These are phyloP conservation scores for Paragorgia papillata DNA, from an alignment of 92 coral and sea anemone genomes.

Conservation along the genomic window DNA sequence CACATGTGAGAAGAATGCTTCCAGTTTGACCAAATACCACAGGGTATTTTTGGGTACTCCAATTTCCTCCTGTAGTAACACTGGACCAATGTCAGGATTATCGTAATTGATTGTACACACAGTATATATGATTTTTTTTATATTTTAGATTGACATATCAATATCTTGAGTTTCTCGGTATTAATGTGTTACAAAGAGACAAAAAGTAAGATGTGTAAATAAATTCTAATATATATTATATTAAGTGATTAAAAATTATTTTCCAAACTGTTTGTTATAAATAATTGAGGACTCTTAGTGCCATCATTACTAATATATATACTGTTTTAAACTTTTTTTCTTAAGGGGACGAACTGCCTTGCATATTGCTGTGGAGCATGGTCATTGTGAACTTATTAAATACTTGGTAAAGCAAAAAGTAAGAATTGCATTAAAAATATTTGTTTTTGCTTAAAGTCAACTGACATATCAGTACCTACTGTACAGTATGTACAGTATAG, in stretches of 20 bases:
- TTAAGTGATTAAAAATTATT: too few species aligned
- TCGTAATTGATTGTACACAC: too few species aligned
- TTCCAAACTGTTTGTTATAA: neutral
- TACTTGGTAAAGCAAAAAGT: constrained; percentile 80
- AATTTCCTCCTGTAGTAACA: too few species aligned
- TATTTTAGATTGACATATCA: constrained; percentile 74
- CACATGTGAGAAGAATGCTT: too few species aligned
- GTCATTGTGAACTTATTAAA: constrained; percentile 70
- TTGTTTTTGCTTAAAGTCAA: neutral
- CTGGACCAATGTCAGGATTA: too few species aligned
- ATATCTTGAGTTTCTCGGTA: constrained; percentile 77
- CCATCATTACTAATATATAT: neutral
- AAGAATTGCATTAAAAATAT: neutral
- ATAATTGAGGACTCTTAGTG: neutral
- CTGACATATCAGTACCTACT: neutral
- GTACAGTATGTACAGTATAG: too few species aligned
- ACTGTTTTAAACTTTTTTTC: neutral
- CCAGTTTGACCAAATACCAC: too few species aligned
- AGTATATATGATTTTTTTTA: neutral
- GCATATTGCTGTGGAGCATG: constrained; percentile 89
- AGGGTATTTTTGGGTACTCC: too few species aligned
- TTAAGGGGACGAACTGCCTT: constrained; percentile 83
- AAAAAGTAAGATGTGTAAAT: constrained; percentile 61
- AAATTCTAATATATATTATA: too few species aligned
- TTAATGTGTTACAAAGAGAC: constrained; percentile 72